These are phyloP conservation scores for Cepaea nemoralis DNA, from an alignment of 1,140 invertebrate genomes.

Conservation along the genomic window DNA sequence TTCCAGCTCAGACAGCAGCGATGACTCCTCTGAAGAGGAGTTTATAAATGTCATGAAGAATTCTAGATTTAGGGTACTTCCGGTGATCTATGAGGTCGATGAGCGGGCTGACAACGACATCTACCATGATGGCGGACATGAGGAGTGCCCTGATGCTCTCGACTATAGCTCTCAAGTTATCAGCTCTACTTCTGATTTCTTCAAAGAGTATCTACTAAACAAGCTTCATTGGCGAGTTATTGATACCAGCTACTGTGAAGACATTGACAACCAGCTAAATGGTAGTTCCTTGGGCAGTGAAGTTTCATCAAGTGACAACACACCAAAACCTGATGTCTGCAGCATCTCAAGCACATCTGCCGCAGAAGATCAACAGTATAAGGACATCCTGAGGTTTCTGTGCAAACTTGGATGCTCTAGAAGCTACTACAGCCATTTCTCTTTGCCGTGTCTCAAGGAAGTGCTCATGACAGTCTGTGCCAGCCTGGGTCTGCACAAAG, in stretches of 20 bases:
- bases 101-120: neutral
- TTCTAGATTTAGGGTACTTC: neutral
- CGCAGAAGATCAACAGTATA: neutral
- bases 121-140: neutral
- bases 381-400: neutral
- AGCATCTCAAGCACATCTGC: neutral
- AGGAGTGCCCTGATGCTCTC: neutral
- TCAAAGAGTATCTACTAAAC: slow-evolving; percentile 21
- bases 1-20: neutral
- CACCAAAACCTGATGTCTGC: neutral
- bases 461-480: neutral
- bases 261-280: neutral
- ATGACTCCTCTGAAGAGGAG: slow-evolving; percentile 27
- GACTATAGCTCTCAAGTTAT: neutral
- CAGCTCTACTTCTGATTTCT: neutral
- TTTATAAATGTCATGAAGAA: slow-evolving; percentile 3
- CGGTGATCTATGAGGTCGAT: slow-evolving; percentile 24
- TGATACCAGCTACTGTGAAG: neutral
- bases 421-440: neutral
- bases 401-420: neutral
- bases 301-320: neutral
- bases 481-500: neutral
- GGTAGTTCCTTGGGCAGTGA: neutral
- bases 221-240: neutral
- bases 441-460: neutral